Percentiles rank a stretch among this genome's conserved stretches.
These are phyloP conservation scores for Zosterops japonicus DNA, from an alignment of 2,113 vertebrate species.

Conservation along the genomic window DNA sequence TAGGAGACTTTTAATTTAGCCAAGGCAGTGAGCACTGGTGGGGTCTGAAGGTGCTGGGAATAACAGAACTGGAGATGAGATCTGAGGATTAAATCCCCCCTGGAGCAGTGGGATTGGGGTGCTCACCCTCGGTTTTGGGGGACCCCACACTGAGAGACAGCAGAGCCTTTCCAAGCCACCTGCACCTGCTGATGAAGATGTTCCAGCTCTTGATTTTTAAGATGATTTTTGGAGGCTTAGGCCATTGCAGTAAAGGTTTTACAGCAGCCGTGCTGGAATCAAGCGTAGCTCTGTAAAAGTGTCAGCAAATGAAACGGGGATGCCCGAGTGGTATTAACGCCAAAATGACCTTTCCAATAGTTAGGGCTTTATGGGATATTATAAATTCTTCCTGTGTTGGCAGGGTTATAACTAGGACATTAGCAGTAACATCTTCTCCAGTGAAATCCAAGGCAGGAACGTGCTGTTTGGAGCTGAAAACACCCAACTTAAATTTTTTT, in stretches of 20 bases:
- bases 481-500: no score
- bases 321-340: background rate
- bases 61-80: background rate
- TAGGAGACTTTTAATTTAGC: background rate
- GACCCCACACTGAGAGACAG: accelerated
- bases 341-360: constrained; percentile 41
- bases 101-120: accelerated
- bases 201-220: constrained; percentile 15
- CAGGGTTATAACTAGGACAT: constrained; percentile 13
- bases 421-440: background rate
- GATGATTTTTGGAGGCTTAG: constrained; percentile 18
- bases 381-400: constrained; percentile 33
- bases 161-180: accelerated
- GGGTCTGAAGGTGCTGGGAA: background rate
- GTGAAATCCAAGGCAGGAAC: background rate
- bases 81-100: background rate
- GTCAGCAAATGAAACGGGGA: constrained; percentile 5
- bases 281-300: constrained; percentile 37
- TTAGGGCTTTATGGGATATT: constrained; percentile 38
- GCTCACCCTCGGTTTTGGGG: background rate
- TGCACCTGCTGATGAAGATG: background rate
- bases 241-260: background rate
- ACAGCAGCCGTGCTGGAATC: background rate
- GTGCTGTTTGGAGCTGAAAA: accelerated
- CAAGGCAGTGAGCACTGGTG: accelerated